Evolutionary conservation across 2,113 vertebrate species (phyloP).

Genomic region (Sinocyclocheilus grahami): DNA sequence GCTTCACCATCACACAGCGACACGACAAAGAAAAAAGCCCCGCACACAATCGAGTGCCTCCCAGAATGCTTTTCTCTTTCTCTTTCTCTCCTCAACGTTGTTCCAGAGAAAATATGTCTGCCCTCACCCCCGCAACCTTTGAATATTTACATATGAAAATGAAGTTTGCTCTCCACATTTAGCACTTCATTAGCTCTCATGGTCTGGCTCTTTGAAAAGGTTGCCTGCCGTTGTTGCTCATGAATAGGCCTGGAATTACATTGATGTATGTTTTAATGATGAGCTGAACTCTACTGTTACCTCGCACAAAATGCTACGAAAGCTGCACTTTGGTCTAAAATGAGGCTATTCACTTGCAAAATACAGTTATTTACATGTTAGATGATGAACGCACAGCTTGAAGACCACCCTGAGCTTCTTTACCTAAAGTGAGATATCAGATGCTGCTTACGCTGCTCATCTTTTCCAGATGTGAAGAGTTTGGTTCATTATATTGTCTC

Average conservation of each 20-base stretch:
- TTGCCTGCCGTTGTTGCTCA: conserved; percentile 68
- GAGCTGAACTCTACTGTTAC: conserved; percentile 17
- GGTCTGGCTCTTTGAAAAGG: conserved; percentile 64
- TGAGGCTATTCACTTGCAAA: not conserved
- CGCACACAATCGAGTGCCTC: conserved; percentile 68
- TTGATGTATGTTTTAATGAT: conserved; percentile 42
- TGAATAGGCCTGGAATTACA: conserved; percentile 43
- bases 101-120: conserved; percentile 64
- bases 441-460: not conserved
- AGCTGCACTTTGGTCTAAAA: not conserved
- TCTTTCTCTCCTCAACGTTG: conserved; percentile 54
- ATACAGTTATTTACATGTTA: not conserved
- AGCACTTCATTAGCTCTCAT: conserved; percentile 78
- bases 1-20: conserved; percentile 71
- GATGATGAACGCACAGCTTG: not conserved
- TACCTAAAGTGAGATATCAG: not conserved
- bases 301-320: not conserved
- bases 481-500: not conserved
- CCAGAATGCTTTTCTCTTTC: conserved; percentile 58
- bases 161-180: conserved; percentile 75
- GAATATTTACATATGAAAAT: conserved; percentile 81
- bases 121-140: conserved; percentile 63
- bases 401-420: conserved; percentile 9
- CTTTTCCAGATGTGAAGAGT: not conserved
- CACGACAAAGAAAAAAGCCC: conserved; percentile 62